Conservation (phyloP, 2,888 invertebrate species). For the Fragum fragum region DNA sequence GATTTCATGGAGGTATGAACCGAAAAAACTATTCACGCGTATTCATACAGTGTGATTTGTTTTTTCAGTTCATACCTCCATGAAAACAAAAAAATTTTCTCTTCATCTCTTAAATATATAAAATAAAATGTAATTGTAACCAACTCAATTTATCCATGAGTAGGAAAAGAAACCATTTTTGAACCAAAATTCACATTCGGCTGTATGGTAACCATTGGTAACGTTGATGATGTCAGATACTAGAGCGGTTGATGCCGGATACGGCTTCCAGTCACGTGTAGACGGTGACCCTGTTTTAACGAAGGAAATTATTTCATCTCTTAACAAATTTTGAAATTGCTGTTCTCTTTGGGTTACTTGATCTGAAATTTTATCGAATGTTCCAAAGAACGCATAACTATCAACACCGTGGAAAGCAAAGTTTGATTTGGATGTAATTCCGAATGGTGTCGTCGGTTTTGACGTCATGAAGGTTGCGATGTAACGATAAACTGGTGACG, state of each 20-base stretch:
- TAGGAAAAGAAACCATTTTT: conserved; percentile 60
- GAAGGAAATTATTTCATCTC: conserved; percentile 39
- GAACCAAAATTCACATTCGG: conserved; percentile 56
- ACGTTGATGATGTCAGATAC: conserved; percentile 25
- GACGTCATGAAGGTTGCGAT: conserved; percentile 61
- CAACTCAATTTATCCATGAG: conserved; percentile 55
- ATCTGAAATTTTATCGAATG: conserved; percentile 16
- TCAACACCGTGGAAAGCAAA: conserved; percentile 54
- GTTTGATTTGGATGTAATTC: conserved; percentile 9
- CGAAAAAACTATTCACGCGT: too few relatives aligned
- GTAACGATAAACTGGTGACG: conserved; percentile 75
- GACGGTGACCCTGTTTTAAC: conserved; percentile 46
- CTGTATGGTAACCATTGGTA: conserved; percentile 36
- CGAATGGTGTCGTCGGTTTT: conserved; percentile 16
- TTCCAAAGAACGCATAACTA: conserved; percentile 42
- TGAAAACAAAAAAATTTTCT: too few relatives aligned
- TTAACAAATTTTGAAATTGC: conserved; percentile 31
- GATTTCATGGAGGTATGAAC: too few relatives aligned
- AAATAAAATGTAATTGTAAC: too few relatives aligned
- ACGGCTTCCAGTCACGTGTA: conserved; percentile 35
- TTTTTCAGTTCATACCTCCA: too few relatives aligned
- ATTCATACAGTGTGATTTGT: too few relatives aligned
- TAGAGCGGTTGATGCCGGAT: conserved; percentile 44
- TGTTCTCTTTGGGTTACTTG: conserved; percentile 9
- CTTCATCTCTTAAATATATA: too few relatives aligned